These are phyloP conservation scores for Drosophila tanythrix DNA, from an alignment of 2,888 invertebrate species.

Conservation along the genomic window DNA sequence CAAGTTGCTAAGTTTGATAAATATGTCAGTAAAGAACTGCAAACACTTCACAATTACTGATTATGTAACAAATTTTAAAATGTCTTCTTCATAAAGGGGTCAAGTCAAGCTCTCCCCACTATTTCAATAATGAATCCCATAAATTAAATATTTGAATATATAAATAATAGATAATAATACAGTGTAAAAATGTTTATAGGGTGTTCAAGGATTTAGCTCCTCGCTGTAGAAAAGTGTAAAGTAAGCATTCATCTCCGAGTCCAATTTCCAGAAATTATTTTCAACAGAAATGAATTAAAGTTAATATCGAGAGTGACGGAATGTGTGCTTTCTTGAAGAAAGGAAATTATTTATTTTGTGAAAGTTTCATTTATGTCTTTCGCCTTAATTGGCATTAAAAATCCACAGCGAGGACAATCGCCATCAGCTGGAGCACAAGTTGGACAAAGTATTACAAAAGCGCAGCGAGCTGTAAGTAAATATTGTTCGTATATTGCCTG, in stretches of 20 bases:
- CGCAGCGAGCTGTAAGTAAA: constrained; percentile 86
- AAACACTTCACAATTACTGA: neutral
- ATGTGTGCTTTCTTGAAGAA: neutral
- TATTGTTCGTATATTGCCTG: constrained; percentile 11
- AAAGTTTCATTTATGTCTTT: neutral
- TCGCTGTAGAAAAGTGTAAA: neutral
- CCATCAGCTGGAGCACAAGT: constrained; percentile 86
- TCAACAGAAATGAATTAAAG: neutral
- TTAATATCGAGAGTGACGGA: neutral
- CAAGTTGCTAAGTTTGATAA: neutral
- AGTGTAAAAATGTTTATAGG: neutral
- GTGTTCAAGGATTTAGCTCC: neutral
- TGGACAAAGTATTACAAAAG: constrained; percentile 86
- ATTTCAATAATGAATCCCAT: neutral
- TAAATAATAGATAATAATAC: neutral
- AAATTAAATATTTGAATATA: neutral
- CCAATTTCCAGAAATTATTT: neutral
- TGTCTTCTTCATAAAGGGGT: neutral
- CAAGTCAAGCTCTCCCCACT: neutral
- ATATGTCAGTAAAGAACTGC: neutral
- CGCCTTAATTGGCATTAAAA: neutral
- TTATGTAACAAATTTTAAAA: neutral
- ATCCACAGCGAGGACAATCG: constrained; percentile 86
- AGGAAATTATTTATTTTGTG: neutral
- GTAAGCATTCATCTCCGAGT: neutral